Base-by-base conservation (phyloP, 2,797 vertebrate genomes). In the Thunnus albacares region DNA sequence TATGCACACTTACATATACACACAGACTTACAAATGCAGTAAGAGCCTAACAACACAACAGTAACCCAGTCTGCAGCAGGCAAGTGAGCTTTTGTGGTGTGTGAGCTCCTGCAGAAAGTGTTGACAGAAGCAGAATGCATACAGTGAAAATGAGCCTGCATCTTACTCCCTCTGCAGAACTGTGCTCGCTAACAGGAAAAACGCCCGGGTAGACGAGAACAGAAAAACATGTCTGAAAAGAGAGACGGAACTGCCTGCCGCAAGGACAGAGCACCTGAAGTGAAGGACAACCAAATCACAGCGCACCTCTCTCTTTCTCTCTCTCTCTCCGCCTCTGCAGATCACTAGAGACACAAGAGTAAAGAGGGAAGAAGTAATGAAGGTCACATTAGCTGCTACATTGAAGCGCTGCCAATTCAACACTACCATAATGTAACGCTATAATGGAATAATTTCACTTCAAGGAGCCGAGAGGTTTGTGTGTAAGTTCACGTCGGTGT, bases 211-310 rank as follows among this genome's bases (percentile, higher is more conserved):
- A 73, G 59, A 90, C 14, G 3, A 55, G 80, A 85, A 68, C 7
- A 49, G 60, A 52, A 71, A 72, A 87, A 86, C 3, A 77, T 67
- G 77, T 81, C 65, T 78, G 76, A 78, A 67, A 83, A 60, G 64
- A 65, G 88, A 85, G 78, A 88, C 76, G 66, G 62, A 85, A 82
- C 67, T 78, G 86, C 74, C 80, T 87, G 80, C 83, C 60, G 80
- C 92, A 93, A 92, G 93, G 93, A 92, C 82, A 0, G 64, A 82
- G 77, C 71, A 79, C 77, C 83, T 84, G 83, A 84, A 82, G 73
- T 88, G 92, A 92, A 93, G 92, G 93, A 83, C 91, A 77, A 89
- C 53, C 67, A 75, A 86, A 87, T 87, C 84, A 81, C 73, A 80
- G 81, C 3, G 15, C 74, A 79, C 61, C 75, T 51, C 79, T 68